Percentiles rank a stretch among this genome's conserved stretches.
Evolutionary conservation across 2,113 vertebrate genomes (phyloP).

Genomic region (Thomomys bottae): DNA sequence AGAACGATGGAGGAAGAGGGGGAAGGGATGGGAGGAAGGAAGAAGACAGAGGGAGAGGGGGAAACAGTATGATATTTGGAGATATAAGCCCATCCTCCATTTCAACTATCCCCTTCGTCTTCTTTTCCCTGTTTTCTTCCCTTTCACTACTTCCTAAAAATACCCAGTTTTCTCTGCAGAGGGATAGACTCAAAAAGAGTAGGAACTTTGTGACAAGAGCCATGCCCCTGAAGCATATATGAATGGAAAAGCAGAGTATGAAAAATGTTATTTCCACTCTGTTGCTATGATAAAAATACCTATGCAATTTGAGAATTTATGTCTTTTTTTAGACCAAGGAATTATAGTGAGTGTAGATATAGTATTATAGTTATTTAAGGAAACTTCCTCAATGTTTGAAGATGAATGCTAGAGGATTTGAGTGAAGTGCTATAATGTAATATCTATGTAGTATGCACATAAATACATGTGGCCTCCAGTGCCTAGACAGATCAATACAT

Average conservation of each 20-base stretch:
- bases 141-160: not conserved
- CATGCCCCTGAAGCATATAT: not conserved
- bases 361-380: not conserved
- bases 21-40: no score
- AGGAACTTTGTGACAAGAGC: not conserved
- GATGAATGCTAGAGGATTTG: not conserved
- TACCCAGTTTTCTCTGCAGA: conserved; percentile 5
- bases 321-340: conserved; percentile 3
- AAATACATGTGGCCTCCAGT: not conserved
- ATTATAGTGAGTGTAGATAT: not conserved
- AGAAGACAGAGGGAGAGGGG: not conserved
- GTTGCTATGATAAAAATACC: not conserved
- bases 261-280: not conserved
- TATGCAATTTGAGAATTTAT: not conserved
- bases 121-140: not conserved
- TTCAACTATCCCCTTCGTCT: not conserved
- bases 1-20: not conserved
- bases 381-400: conserved; percentile 4
- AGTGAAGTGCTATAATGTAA: not conserved
- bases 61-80: not conserved
- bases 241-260: not conserved
- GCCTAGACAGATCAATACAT: not conserved
- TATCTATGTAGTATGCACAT: not conserved
- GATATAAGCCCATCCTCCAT: not conserved
- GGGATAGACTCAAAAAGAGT: not conserved